Percentiles rank a stretch among this genome's conserved stretches.
phyloP scores from a whole-genome alignment of 2,888 invertebrate genomes.

The Campaea margaritaria region DNA sequence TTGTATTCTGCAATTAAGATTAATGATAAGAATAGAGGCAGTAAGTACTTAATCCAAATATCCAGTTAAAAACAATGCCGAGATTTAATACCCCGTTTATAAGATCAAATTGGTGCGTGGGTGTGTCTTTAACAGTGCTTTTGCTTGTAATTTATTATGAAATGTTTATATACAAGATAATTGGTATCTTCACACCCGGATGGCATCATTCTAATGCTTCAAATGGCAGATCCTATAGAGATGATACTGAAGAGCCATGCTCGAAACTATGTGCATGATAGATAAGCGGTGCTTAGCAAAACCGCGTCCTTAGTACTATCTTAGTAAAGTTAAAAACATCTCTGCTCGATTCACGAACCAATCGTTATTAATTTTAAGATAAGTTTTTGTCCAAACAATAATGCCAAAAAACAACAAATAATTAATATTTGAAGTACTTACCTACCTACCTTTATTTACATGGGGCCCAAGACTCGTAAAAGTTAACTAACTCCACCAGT shows the following conservation, averaged over 20 bases:
- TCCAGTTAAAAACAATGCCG: constrained; percentile 72
- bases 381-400: no score
- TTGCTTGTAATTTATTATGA: constrained; percentile 56
- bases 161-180: constrained; percentile 53
- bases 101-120: constrained; percentile 73
- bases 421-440: no score
- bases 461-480: no score
- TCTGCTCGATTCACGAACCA: no score
- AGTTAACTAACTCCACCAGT: no score
- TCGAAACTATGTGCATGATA: no score
- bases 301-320: no score
- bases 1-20: constrained; percentile 85
- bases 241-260: constrained; percentile 6
- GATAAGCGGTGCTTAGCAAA: no score
- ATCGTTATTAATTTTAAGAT: no score
- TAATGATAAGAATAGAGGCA: constrained; percentile 82
- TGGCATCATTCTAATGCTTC: constrained; percentile 30
- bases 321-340: no score
- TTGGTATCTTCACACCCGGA: constrained; percentile 43
- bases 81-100: constrained; percentile 68
- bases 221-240: constrained; percentile 4
- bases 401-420: no score
- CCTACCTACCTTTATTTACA: no score
- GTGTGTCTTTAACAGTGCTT: constrained; percentile 59
- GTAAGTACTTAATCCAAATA: constrained; percentile 84